Evolutionary conservation across 2,113 vertebrate genomes (phyloP), one percentile per base, ranked within the genome.

Genomic region (Tupaia tana): DNA sequence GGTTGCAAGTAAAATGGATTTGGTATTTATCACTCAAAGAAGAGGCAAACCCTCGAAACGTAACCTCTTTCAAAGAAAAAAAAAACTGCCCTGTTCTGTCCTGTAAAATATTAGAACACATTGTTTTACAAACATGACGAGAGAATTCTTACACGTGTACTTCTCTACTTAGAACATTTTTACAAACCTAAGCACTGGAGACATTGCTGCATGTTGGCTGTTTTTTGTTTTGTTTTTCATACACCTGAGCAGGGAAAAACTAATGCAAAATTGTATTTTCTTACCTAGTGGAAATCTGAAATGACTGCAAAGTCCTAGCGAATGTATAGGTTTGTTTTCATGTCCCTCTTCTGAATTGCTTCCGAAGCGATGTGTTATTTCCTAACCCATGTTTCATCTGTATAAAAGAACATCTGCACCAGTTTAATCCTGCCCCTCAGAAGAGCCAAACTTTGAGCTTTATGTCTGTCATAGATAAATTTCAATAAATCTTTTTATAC

Each of bases 401-500:
- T 98, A 98, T 96, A 98, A 98, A 98, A 94, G 97, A n/a, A n/a
- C n/a, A n/a, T n/a, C n/a, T n/a, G n/a, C n/a, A n/a, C n/a, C n/a
- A n/a, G 96, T 98, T 95, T 98, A 97, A 98, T 98, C 67, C 82
- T n/a, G 24, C 96, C 96, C 95, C 98, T 97, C 97, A 98, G 98
- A 98, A 99, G 98, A 98, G 98, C 98, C 98, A 98, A 98, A 98
- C 98, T 98, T 98, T 98, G 98, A 98, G 98, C 99, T 99, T 98
- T 98, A 98, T 98, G 98, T 98, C 98, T 99, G 98, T 99, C 99
- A 98, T 98, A 99, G 99, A 99, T 99, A 98, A 98, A 98, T 99
- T 99, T 99, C 99, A 99, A 99, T 99, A 99, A 99, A 99, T 99
- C 98, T 99, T 98, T 99, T 99, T 98, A 99, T 99, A 99, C 97